Conservation (phyloP, 2,797 vertebrate species). For the Notolabrus celidotus region DNA sequence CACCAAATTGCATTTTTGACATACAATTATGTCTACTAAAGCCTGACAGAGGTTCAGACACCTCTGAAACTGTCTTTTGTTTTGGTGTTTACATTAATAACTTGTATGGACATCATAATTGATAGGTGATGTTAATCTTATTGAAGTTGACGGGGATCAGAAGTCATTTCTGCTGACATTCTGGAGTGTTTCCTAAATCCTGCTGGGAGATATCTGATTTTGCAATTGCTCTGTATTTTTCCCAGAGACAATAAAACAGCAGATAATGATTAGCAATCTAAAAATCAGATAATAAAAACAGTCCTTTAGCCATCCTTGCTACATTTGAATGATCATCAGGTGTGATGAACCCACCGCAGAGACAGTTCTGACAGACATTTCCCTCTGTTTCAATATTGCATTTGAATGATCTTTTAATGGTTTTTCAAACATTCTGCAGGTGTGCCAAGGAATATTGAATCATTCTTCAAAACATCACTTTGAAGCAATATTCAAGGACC, state of each 20-base stretch:
- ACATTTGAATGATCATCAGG: slow-evolving; percentile 6
- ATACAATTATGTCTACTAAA: no score
- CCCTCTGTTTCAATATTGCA: not conserved
- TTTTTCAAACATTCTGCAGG: slow-evolving; percentile 7
- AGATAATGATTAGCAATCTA: slow-evolving; percentile 3
- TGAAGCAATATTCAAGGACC: slow-evolving; percentile 10
- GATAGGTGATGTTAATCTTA: not conserved
- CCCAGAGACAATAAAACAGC: not conserved
- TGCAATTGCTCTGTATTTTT: not conserved
- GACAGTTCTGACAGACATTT: slow-evolving; percentile 12
- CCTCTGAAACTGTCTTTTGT: no score
- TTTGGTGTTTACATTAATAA: no score
- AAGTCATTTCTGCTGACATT: not conserved
- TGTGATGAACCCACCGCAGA: not conserved
- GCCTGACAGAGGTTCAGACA: no score
- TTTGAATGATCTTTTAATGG: slow-evolving; percentile 10
- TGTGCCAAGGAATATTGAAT: not conserved
- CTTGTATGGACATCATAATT: not conserved
- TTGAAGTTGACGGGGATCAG: slow-evolving; percentile 3
- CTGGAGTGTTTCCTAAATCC: not conserved
- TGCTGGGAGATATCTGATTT: not conserved
- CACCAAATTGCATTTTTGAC: no score
- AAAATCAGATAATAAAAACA: not conserved
- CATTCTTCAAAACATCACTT: slow-evolving; percentile 6
- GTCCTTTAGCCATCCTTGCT: not conserved